A percentile compares a stretch with the other conserved stretches of the same genome.
Conservation (phyloP, 2,113 vertebrate genomes). For the Scomber japonicus region DNA sequence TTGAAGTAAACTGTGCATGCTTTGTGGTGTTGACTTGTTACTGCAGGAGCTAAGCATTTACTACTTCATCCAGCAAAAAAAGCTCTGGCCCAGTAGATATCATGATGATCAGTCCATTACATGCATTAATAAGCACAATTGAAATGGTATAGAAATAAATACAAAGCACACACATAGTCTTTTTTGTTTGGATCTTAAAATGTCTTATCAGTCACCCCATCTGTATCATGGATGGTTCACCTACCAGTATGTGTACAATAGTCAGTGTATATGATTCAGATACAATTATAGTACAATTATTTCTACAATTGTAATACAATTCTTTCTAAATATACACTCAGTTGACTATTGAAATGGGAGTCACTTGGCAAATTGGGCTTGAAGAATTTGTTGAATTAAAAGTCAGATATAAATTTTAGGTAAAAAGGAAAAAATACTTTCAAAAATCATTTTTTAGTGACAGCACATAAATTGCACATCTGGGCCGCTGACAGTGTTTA, state of each 20-base stretch:
- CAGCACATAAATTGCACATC: conserved; percentile 24
- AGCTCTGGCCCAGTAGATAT: neutral
- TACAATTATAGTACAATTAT: too few relatives aligned
- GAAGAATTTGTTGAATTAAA: conserved; percentile 18
- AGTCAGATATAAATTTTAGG: conserved; percentile 6
- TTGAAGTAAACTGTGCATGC: conserved; percentile 58
- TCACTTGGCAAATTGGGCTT: neutral
- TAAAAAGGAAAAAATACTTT: conserved; percentile 30
- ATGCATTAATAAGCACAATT: conserved; percentile 1
- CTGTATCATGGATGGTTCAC: conserved; percentile 5
- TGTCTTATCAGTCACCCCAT: neutral
- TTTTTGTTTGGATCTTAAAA: neutral
- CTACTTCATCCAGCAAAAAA: conserved; percentile 38
- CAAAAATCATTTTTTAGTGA: conserved; percentile 33
- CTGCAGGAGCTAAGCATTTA: conserved; percentile 8
- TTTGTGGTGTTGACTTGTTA: conserved; percentile 32
- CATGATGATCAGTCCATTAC: conserved; percentile 1
- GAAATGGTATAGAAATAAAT: neutral
- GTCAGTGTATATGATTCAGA: neutral
- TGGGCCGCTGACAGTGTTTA: conserved; percentile 18
- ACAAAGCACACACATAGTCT: too few relatives aligned
- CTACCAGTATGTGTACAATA: conserved; percentile 25
- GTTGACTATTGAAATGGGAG: neutral
- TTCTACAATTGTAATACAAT: neutral
- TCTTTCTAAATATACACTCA: conserved; percentile 1